Evolutionary conservation across 2,113 vertebrate species (phyloP), one percentile per base, ranked within the genome.

Genomic region (Pseudorasbora parva): DNA sequence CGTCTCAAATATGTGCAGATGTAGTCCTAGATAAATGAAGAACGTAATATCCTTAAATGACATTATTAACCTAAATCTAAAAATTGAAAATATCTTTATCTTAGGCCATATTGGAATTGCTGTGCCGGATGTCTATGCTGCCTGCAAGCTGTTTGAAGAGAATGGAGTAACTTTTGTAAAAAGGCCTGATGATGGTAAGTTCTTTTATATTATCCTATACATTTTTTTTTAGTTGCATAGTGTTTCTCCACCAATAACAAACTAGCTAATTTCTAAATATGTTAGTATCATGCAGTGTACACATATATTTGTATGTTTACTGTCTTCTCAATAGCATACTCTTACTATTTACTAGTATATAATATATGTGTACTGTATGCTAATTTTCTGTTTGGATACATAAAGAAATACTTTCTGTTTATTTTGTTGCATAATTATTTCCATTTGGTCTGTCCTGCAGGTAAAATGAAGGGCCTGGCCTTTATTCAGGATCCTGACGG

Each of bases 401-500:
- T 17, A 33, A 6, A 64, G 6, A 30, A 64, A 27, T 64, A 4
- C 15, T 19, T 30, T 4, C 14, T 69, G 37, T 37, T 54, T 5
- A 9, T 30, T 51, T 19, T n/a, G 0, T 17, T 68, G 23, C 27
- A 14, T 25, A 5, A 33, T 4, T 41, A 9, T 57, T 71, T 1
- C 1, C 41, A 27, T 5, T 73, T 30, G 2, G 17, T 62, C 3
- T 72, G 6, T 78, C 62, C 23, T 86, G 23, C 87, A 99, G 97
- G 97, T 91, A 99, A 99, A 94, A 98, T 99, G 96, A 98, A 98
- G 93, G 98, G 97, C 59, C 89, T 99, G 90, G 97, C 97, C 25
- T 99, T 99, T 92, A 93, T 99, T 91, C 97, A 99, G 91, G 97
- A 99, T 92, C 98, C 98, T n/a, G 97, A 99, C 84, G 97, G 97